Evolutionary conservation across 2,888 invertebrate genomes (phyloP).

Genomic region (Allacma fusca): DNA sequence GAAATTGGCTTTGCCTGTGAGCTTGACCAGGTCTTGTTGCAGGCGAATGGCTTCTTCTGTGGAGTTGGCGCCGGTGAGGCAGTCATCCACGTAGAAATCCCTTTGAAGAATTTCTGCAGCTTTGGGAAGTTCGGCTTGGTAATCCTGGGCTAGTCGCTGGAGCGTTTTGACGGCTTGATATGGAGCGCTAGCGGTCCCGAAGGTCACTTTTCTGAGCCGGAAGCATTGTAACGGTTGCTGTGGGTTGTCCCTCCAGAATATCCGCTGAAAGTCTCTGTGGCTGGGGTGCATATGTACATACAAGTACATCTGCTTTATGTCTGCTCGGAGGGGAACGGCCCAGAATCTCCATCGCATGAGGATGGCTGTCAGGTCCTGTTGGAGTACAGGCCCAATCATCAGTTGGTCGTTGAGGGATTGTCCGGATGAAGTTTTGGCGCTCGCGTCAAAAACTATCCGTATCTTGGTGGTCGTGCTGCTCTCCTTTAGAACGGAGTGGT

Average conservation of each 20-base stretch:
- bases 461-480: conserved; percentile 61
- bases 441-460: conserved; percentile 62
- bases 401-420: conserved; percentile 61
- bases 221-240: conserved; percentile 52
- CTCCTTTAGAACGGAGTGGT: conserved; percentile 61
- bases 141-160: conserved; percentile 59
- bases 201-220: conserved; percentile 62
- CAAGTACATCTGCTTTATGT: conserved; percentile 62
- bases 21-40: no score
- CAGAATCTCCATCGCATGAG: conserved; percentile 60
- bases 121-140: conserved; percentile 39
- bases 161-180: conserved; percentile 61
- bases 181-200: conserved; percentile 62
- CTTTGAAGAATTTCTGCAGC: conserved; percentile 26
- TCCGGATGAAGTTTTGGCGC: conserved; percentile 55
- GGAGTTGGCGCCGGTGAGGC: no score
- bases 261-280: conserved; percentile 62
- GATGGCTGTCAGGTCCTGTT: conserved; percentile 59
- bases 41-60: no score
- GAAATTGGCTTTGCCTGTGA: no score
- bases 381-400: conserved; percentile 60
- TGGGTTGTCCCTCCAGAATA: conserved; percentile 62
- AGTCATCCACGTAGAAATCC: conserved; percentile 5
- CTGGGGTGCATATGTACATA: conserved; percentile 57
- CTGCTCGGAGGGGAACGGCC: conserved; percentile 58